Conservation (phyloP, 2,797 vertebrate genomes). For the Sebastes minor region DNA sequence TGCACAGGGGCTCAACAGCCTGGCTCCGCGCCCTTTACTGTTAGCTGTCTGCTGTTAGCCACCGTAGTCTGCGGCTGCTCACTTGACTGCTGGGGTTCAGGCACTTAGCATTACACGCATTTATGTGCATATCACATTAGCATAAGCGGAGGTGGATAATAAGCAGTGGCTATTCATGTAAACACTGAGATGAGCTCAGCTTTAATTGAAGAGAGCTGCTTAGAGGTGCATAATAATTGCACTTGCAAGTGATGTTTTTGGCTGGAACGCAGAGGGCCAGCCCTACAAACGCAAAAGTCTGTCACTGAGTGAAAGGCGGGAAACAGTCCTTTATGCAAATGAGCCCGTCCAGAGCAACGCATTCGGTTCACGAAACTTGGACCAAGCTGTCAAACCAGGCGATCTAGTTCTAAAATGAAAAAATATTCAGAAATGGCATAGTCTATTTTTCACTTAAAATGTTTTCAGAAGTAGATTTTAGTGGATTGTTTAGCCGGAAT, state of each 20-base stretch:
- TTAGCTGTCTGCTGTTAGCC: slow-evolving; percentile 72
- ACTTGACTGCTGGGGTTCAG: slow-evolving; percentile 48
- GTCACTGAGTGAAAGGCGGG: no score
- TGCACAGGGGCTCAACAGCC: slow-evolving; percentile 66
- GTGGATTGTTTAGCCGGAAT: no score
- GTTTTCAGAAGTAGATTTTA: no score
- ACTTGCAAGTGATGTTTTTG: background rate
- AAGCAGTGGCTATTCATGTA: slow-evolving; percentile 47
- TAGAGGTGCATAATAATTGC: slow-evolving; percentile 19
- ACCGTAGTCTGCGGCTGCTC: slow-evolving; percentile 59
- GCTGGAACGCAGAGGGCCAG: no score
- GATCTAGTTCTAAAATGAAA: no score
- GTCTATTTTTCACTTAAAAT: no score
- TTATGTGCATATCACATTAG: slow-evolving; percentile 53
- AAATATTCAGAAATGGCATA: no score
- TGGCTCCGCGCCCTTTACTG: slow-evolving; percentile 68
- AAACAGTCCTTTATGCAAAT: no score
- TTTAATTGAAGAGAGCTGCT: slow-evolving; percentile 36
- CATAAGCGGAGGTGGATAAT: slow-evolving; percentile 55
- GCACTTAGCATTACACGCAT: slow-evolving; percentile 48
- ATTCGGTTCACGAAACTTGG: no score
- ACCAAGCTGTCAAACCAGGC: no score
- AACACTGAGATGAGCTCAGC: slow-evolving; percentile 46
- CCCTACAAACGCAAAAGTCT: background rate
- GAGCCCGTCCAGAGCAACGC: fast-evolving